These are phyloP conservation scores for Poecilus cupreus DNA, from an alignment of 2,888 invertebrate species.

Conservation along the genomic window DNA sequence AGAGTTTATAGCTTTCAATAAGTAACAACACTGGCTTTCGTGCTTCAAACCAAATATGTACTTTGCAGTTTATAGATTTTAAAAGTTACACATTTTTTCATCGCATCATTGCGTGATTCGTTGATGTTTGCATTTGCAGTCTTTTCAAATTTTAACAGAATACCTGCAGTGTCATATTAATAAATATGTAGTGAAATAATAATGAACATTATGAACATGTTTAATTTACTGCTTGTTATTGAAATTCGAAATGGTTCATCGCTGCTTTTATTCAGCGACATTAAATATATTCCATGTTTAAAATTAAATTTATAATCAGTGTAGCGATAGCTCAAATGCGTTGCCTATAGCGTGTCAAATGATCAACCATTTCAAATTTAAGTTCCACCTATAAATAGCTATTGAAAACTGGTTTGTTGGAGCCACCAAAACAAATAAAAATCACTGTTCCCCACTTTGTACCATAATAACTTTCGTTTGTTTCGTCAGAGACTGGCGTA, in stretches of 20 bases:
- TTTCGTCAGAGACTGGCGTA: slow-evolving; percentile 24
- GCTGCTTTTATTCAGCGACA: neutral
- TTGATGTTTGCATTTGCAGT: too few species aligned
- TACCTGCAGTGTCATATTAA: too few species aligned
- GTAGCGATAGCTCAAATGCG: neutral
- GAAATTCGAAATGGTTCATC: neutral
- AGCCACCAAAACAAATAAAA: slow-evolving; percentile 42
- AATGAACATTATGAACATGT: neutral
- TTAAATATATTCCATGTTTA: slow-evolving; percentile 8
- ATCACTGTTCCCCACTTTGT: neutral
- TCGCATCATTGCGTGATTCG: too few species aligned
- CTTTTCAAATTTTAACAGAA: too few species aligned
- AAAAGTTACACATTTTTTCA: too few species aligned
- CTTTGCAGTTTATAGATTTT: too few species aligned
- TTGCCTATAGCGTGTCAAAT: slow-evolving; percentile 37
- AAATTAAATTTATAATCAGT: slow-evolving; percentile 14
- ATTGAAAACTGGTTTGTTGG: slow-evolving; percentile 45
- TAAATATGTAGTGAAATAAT: too few species aligned
- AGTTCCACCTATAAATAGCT: slow-evolving; percentile 46
- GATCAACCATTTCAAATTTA: slow-evolving; percentile 31
- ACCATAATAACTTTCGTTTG: slow-evolving; percentile 43
- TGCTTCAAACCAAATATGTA: too few species aligned
- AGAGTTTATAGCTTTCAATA: neutral
- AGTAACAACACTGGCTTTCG: neutral
- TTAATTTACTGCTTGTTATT: neutral